Evolutionary conservation across 2,797 vertebrate species (phyloP).

Genomic region (Chiroxiphia lanceolata): DNA sequence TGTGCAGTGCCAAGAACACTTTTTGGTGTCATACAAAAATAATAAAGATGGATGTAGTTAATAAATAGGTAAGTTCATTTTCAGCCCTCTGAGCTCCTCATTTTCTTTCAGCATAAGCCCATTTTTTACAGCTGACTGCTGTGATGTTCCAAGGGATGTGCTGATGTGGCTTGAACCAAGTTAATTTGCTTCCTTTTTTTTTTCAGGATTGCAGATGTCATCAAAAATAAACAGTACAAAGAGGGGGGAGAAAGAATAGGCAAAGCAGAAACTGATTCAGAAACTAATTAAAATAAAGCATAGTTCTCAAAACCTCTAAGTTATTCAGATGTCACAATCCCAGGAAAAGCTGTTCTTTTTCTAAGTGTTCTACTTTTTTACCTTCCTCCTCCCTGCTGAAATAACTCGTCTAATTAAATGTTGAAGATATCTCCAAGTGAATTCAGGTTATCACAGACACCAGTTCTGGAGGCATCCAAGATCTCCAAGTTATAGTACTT

Average conservation of each 20-base stretch:
- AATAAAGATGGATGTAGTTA: constrained; percentile 63
- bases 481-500: neutral
- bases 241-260: constrained; percentile 11
- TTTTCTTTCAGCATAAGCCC: constrained; percentile 62
- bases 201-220: constrained; percentile 65
- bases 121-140: constrained; percentile 73
- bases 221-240: constrained; percentile 66
- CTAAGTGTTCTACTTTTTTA: constrained; percentile 44
- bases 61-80: constrained; percentile 66
- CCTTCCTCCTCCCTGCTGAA: constrained; percentile 26
- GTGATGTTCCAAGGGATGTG: constrained; percentile 74
- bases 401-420: constrained; percentile 67
- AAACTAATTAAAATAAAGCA: constrained; percentile 75
- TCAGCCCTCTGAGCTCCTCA: constrained; percentile 56
- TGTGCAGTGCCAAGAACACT: neutral
- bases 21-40: constrained; percentile 14
- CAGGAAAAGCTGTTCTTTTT: constrained; percentile 42
- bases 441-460: constrained; percentile 10
- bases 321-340: constrained; percentile 63
- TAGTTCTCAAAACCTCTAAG: constrained; percentile 64
- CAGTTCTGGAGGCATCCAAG: constrained; percentile 28
- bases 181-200: constrained; percentile 66
- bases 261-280: constrained; percentile 65
- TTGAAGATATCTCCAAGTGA: constrained; percentile 26
- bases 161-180: constrained; percentile 71